Evolutionary conservation across 2,797 vertebrate genomes (phyloP).

Genomic region (Acanthopagrus latus): DNA sequence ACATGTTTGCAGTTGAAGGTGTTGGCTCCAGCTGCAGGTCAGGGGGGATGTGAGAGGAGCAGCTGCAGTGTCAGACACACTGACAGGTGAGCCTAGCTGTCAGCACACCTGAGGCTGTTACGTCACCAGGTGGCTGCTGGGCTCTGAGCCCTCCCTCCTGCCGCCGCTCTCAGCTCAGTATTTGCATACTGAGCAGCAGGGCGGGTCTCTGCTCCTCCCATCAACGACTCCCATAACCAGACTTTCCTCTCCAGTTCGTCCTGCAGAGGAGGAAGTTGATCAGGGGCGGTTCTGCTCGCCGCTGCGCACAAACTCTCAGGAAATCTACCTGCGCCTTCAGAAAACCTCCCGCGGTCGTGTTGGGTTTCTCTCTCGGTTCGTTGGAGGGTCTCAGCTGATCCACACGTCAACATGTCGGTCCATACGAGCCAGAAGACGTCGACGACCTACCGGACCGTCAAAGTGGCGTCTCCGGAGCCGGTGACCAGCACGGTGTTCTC

Average conservation of each 20-base stretch:
- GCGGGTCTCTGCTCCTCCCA: background rate
- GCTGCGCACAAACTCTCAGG: background rate
- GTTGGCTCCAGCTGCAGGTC: too few relatives aligned
- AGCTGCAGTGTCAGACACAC: too few relatives aligned
- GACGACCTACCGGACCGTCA: conserved; percentile 65
- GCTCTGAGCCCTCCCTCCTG: background rate
- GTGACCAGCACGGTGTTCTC: conserved; percentile 47
- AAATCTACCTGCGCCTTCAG: background rate
- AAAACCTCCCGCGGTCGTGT: background rate
- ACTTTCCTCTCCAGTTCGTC: conserved; percentile 48
- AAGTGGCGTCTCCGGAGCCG: conserved; percentile 61
- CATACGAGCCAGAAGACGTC: conserved; percentile 42
- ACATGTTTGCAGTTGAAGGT: too few relatives aligned
- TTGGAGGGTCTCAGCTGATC: conserved; percentile 4
- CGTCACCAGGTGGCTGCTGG: too few relatives aligned
- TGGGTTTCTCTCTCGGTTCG: background rate
- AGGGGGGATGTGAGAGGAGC: too few relatives aligned
- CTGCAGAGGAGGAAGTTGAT: conserved; percentile 41
- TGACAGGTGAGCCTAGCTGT: too few relatives aligned
- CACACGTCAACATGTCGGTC: conserved; percentile 54
- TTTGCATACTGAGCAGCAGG: conserved; percentile 39
- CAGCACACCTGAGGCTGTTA: too few relatives aligned
- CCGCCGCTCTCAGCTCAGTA: background rate
- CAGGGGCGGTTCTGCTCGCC: background rate
- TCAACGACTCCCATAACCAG: conserved; percentile 29